Evolutionary conservation across 2,888 invertebrate genomes (phyloP).

Genomic region (Ormyrus labotus): DNA sequence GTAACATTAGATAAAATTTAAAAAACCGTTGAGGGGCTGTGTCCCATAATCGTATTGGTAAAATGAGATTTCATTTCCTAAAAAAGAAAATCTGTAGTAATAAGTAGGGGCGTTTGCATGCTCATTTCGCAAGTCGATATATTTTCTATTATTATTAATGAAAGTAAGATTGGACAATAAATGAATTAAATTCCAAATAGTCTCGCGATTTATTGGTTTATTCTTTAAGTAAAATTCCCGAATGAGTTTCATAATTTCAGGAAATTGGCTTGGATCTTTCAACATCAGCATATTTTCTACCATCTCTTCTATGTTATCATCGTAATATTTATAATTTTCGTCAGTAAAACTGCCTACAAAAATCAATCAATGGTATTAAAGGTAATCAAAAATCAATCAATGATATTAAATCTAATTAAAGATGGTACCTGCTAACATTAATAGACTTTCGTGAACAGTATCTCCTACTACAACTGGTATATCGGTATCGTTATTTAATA

Average conservation of each 20-base stretch:
- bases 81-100: slow-evolving; percentile 79
- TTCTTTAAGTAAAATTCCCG: slow-evolving; percentile 77
- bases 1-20: background rate
- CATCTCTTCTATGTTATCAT: slow-evolving; percentile 71
- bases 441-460: slow-evolving; percentile 18
- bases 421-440: slow-evolving; percentile 2
- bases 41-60: slow-evolving; percentile 33
- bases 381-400: background rate
- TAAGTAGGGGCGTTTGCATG: slow-evolving; percentile 74
- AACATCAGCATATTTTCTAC: slow-evolving; percentile 73
- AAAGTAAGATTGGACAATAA: slow-evolving; percentile 75
- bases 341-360: slow-evolving; percentile 23
- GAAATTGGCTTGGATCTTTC: slow-evolving; percentile 62
- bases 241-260: slow-evolving; percentile 71
- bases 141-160: slow-evolving; percentile 74
- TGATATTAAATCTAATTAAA: background rate
- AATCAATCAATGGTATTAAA: background rate
- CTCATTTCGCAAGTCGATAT: slow-evolving; percentile 37
- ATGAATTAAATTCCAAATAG: slow-evolving; percentile 32
- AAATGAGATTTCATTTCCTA: slow-evolving; percentile 34
- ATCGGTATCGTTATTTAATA: slow-evolving; percentile 21
- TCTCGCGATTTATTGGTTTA: slow-evolving; percentile 64
- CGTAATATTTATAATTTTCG: slow-evolving; percentile 13
- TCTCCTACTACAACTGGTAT: slow-evolving; percentile 38
- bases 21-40: slow-evolving; percentile 38